These are phyloP conservation scores for Leptobrachium ailaonicum DNA, from an alignment of 2,113 vertebrate genomes.

Conservation along the genomic window DNA sequence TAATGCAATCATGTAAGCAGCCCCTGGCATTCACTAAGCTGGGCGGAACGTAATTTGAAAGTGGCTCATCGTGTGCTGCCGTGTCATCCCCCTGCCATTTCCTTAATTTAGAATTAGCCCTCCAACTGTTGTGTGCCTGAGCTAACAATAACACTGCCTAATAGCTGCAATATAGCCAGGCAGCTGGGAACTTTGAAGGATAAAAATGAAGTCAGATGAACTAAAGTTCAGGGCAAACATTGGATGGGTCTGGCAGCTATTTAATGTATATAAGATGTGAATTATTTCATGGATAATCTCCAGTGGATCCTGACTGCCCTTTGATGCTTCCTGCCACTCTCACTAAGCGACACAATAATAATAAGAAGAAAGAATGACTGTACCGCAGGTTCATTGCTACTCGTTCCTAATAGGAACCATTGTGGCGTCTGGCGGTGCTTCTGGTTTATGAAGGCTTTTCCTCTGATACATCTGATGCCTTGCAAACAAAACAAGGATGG, in stretches of 20 bases:
- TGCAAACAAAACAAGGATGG: constrained; percentile 56
- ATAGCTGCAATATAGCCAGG: constrained; percentile 57
- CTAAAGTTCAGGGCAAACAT: constrained; percentile 61
- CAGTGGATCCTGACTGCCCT: constrained; percentile 61
- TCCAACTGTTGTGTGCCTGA: constrained; percentile 56
- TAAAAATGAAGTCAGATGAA: constrained; percentile 70
- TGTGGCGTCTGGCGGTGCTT: constrained; percentile 59
- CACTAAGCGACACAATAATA: constrained; percentile 43
- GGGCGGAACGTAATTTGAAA: background rate
- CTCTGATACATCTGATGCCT: constrained; percentile 61
- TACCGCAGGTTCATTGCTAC: constrained; percentile 71
- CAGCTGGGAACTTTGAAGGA: constrained; percentile 67
- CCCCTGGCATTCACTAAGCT: no score
- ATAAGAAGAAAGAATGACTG: constrained; percentile 56
- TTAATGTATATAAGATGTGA: constrained; percentile 70
- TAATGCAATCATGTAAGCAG: no score
- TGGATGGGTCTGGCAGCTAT: constrained; percentile 60
- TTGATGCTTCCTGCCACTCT: constrained; percentile 58
- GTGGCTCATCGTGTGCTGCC: constrained; percentile 51
- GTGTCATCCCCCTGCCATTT: constrained; percentile 62
- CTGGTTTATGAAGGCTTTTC: constrained; percentile 66
- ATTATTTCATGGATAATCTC: constrained; percentile 67
- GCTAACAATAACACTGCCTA: constrained; percentile 61
- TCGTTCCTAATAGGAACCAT: constrained; percentile 52
- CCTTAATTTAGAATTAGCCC: constrained; percentile 62